Conservation (phyloP, 2,888 invertebrate genomes). For the Ophion ellenae region DNA sequence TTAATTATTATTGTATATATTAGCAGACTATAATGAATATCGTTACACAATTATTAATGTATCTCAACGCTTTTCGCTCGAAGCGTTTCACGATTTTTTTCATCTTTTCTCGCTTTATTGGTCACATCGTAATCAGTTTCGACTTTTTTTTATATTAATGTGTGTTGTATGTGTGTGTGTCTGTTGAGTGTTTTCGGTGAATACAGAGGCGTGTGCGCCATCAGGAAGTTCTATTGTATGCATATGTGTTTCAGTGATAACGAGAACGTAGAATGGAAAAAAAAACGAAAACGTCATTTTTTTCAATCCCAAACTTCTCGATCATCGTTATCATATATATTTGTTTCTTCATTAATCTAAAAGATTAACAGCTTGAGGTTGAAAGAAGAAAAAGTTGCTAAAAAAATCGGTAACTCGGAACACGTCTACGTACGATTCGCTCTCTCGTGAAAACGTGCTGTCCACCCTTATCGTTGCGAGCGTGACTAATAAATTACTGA, state of each 20-base stretch:
- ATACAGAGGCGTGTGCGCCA: conserved; percentile 31
- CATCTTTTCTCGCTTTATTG: conserved; percentile 43
- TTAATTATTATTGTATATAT: conserved; percentile 62
- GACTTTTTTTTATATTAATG: conserved; percentile 1
- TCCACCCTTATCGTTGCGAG: conserved; percentile 51
- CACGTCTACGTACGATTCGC: conserved; percentile 40
- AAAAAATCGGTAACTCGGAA: conserved; percentile 61
- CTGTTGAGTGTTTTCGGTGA: conserved; percentile 12
- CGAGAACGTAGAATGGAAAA: neutral
- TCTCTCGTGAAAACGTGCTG: conserved; percentile 57
- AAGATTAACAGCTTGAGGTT: neutral
- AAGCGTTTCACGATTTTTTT: conserved; percentile 21
- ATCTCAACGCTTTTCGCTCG: conserved; percentile 41
- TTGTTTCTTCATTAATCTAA: neutral
- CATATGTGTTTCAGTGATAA: conserved; percentile 4
- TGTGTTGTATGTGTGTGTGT: conserved; percentile 10
- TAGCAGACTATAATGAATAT: conserved; percentile 64
- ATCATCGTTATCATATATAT: neutral
- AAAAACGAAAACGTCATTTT: neutral
- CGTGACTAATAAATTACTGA: conserved; percentile 51
- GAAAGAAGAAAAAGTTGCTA: neutral
- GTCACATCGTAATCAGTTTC: conserved; percentile 49
- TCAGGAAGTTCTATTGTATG: conserved; percentile 39
- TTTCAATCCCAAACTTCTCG: neutral
- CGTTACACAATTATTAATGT: conserved; percentile 61